Evolutionary conservation across 2,888 invertebrate genomes (phyloP).

Genomic region (Ischnus inquisitorius): DNA sequence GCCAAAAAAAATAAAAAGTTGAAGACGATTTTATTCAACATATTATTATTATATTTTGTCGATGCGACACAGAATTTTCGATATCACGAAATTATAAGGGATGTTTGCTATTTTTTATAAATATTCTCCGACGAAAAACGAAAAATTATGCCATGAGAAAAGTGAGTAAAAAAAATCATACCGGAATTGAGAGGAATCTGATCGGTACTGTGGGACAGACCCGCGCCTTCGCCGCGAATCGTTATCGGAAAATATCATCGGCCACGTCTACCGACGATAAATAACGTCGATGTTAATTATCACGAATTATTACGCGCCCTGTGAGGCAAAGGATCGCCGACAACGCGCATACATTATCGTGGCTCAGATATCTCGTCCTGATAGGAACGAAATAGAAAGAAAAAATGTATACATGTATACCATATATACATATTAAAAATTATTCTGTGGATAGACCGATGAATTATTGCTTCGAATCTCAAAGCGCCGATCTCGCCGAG

Average conservation of each 20-base stretch:
- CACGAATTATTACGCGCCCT: constrained; percentile 56
- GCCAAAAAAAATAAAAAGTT: too few relatives aligned
- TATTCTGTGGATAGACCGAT: constrained; percentile 51
- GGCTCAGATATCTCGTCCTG: constrained; percentile 52
- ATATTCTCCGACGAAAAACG: too few relatives aligned
- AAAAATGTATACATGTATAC: not conserved
- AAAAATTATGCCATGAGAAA: not conserved
- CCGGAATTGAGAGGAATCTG: not conserved
- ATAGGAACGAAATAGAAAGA: constrained; percentile 34
- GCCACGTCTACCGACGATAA: constrained; percentile 63
- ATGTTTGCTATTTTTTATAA: too few relatives aligned
- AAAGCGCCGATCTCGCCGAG: not conserved
- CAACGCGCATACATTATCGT: constrained; percentile 53
- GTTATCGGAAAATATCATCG: constrained; percentile 66
- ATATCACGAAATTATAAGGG: too few relatives aligned
- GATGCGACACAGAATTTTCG: too few relatives aligned
- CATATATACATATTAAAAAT: constrained; percentile 4
- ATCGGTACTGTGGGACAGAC: constrained; percentile 3
- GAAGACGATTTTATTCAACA: too few relatives aligned
- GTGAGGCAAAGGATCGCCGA: constrained; percentile 47
- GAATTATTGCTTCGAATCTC: constrained; percentile 45
- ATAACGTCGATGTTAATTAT: constrained; percentile 67
- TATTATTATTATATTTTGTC: too few relatives aligned
- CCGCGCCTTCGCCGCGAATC: constrained; percentile 19
- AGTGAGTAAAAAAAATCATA: constrained; percentile 1